Evolutionary conservation across 2,797 vertebrate species (phyloP), one percentile per base, ranked within the genome.

Genomic region (Onychomys torridus): DNA sequence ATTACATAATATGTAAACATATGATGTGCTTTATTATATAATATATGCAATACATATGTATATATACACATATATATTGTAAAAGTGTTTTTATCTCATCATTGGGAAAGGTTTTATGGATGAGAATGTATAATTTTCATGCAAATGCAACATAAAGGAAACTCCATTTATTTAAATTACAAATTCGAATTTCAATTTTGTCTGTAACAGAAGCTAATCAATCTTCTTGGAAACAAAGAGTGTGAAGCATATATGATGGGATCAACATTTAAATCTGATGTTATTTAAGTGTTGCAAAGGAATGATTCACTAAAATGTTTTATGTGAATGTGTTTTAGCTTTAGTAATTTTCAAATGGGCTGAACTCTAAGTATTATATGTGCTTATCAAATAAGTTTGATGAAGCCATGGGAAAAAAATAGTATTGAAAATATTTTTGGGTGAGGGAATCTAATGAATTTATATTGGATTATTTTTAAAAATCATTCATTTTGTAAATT

Each of bases 181-280:
- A 78, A 32, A 21, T 96, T 93, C 86, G n/a, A 95, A 93, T 97
- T 89, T 97, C 5, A 93, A 86, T 96, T 93, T 43, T 5, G 93
- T 93, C n/a, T 86, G 34, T 5, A 90, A 34, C 71, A 89, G 49
- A 96, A 95, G 89, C n/a, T 55, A 95, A 92, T 91, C 87, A 95
- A 77, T 93, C 90, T 89, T 97, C 90, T 83, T 25, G 83, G n/a
- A 94, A 85, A 92, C 65, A 82, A 92, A 87, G 57, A 88, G 11
- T 93, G 29, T 77, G 46, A 94, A 95, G n/a, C 0, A 0, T 65
- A 27, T n/a, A 84, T 59, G 85, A 89, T 91, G 37, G 23, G 94
- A 95, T 85, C 91, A 90, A 78, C 6, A 69, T 94, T 91, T 94
- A 95, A 87, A 91, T 86, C 12, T 55, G 67, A 90, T n/a, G 0